Percentiles rank a stretch among this genome's conserved stretches.
Evolutionary conservation across 2,888 invertebrate genomes (phyloP).

Genomic region (Liopterus haemorrhoidalis): DNA sequence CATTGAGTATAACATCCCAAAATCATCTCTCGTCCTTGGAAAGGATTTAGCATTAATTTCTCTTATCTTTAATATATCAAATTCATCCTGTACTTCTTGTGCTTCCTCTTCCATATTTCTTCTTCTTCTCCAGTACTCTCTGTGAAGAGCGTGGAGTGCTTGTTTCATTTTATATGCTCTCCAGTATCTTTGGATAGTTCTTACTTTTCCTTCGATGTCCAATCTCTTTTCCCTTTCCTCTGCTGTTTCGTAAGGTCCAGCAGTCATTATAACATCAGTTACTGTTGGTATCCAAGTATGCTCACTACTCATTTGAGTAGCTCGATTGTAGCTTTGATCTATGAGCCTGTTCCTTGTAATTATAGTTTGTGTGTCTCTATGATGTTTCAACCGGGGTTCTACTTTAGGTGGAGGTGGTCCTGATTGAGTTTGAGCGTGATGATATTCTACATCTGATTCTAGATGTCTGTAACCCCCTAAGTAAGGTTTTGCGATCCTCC

Average conservation of each 20-base stretch:
- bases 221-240: conserved; percentile 55
- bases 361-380: conserved; percentile 62
- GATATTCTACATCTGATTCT: conserved; percentile 62
- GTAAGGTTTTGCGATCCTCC: conserved; percentile 64
- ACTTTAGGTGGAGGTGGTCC: conserved; percentile 54
- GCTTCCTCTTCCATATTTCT: conserved; percentile 52
- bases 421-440: conserved; percentile 81
- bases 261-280: conserved; percentile 56
- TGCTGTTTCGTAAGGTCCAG: conserved; percentile 60
- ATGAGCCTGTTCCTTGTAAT: conserved; percentile 49
- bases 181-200: conserved; percentile 62
- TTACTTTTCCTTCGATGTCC: conserved; percentile 42
- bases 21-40: conserved; percentile 65
- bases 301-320: conserved; percentile 57
- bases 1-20: conserved; percentile 66
- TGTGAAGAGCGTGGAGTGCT: conserved; percentile 48
- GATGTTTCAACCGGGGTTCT: conserved; percentile 49
- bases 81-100: conserved; percentile 46
- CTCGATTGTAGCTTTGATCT: conserved; percentile 52
- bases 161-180: conserved; percentile 53
- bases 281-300: conserved; percentile 57
- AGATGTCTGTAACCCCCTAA: conserved; percentile 75
- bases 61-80: conserved; percentile 50
- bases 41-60: conserved; percentile 63
- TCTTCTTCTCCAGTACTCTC: conserved; percentile 48